phyloP scores from a whole-genome alignment of 2,888 invertebrate species.

The Hecatera dysodea region DNA sequence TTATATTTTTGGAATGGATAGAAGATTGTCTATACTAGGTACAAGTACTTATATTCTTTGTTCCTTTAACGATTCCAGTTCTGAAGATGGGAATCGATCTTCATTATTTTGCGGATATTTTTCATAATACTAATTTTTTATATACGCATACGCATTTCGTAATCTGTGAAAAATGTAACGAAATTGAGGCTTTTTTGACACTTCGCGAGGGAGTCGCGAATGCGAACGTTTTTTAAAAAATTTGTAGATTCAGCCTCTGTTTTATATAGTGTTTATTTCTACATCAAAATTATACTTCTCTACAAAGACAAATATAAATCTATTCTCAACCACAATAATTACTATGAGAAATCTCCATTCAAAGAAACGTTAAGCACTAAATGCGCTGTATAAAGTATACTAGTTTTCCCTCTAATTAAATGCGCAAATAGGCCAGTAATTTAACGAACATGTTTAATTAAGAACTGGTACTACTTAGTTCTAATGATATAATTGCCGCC shows the following conservation, averaged over 20 bases:
- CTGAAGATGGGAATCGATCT: not conserved
- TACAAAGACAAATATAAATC: not conserved
- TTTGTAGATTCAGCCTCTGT: no score
- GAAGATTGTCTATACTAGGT: not conserved
- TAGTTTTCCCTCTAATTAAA: slow-evolving; percentile 58
- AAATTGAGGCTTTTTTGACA: no score
- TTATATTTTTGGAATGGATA: not conserved
- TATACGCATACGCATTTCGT: no score
- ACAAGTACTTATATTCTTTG: not conserved
- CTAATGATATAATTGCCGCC: slow-evolving; percentile 55
- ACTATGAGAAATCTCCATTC: slow-evolving; percentile 31
- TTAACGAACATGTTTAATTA: slow-evolving; percentile 50
- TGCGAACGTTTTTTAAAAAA: no score
- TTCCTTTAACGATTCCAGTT: not conserved
- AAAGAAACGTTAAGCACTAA: slow-evolving; percentile 32
- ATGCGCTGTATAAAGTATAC: slow-evolving; percentile 17
- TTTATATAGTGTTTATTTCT: not conserved
- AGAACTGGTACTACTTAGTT: slow-evolving; percentile 44
- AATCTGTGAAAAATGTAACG: no score
- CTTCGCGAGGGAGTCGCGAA: no score
- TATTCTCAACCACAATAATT: not conserved
- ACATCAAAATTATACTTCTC: not conserved
- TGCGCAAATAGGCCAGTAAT: slow-evolving; percentile 51
- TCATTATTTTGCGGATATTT: not conserved
- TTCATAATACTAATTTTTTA: no score